These are phyloP conservation scores for Aelia acuminata DNA, from an alignment of 2,888 invertebrate genomes.

Conservation along the genomic window DNA sequence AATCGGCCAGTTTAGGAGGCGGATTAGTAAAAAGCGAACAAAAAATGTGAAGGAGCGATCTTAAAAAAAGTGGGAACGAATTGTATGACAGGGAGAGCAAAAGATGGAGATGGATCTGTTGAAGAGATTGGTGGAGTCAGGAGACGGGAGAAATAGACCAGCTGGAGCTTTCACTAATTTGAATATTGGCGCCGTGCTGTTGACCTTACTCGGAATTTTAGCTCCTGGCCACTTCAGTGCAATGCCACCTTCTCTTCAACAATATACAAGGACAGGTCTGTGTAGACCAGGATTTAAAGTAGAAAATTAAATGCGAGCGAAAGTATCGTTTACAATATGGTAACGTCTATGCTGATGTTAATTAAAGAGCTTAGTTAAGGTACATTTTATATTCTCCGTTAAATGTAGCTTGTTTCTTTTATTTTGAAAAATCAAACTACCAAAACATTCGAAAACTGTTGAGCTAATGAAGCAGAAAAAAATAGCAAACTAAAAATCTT, in stretches of 20 bases:
- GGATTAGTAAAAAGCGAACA: background rate
- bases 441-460: no score
- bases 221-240: background rate
- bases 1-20: background rate
- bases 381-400: no score
- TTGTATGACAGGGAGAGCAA: background rate
- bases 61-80: background rate
- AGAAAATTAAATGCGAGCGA: no score
- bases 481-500: no score
- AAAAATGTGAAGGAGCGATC: background rate
- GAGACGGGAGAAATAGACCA: constrained; percentile 25
- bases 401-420: no score
- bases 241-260: background rate
- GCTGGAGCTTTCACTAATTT: constrained; percentile 55
- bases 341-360: no score
- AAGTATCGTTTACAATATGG: no score
- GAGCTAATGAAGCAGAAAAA: no score
- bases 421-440: no score
- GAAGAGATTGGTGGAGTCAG: constrained; percentile 3
- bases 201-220: constrained; percentile 35
- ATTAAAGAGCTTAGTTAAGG: no score
- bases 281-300: no score
- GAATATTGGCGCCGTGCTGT: constrained; percentile 52
- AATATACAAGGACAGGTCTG: background rate
- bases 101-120: background rate